These are phyloP conservation scores for Oxycera nigricornis DNA, from an alignment of 2,888 invertebrate genomes.

Conservation along the genomic window DNA sequence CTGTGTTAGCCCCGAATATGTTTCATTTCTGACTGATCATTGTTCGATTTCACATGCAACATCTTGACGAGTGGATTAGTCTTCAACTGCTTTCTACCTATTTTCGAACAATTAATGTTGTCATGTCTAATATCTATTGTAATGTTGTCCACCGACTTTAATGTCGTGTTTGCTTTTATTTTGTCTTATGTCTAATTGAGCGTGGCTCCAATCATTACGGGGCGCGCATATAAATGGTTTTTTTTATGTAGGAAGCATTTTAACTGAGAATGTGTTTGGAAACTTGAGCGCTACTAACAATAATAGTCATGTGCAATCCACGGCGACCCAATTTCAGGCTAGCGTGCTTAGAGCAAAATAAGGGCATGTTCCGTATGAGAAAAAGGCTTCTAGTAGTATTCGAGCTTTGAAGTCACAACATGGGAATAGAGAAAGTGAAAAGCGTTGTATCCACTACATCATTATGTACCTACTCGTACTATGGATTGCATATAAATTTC, in stretches of 20 bases:
- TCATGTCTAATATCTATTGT: background rate
- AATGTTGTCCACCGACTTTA: background rate
- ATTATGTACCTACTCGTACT: too few species aligned
- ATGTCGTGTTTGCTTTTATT: background rate
- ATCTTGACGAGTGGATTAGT: background rate
- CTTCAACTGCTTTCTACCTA: background rate
- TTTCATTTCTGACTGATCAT: background rate
- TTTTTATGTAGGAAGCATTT: background rate
- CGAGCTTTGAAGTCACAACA: background rate
- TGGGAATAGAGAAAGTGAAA: background rate
- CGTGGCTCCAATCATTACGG: constrained; percentile 4
- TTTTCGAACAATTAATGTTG: background rate
- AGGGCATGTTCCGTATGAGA: constrained; percentile 1
- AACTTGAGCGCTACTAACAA: background rate
- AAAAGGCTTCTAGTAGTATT: background rate
- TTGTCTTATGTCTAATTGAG: constrained; percentile 12
- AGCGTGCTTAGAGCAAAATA: background rate
- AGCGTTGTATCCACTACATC: background rate
- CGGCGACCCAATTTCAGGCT: background rate
- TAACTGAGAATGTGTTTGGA: background rate
- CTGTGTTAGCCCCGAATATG: background rate
- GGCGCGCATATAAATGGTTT: constrained; percentile 8
- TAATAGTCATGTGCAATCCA: background rate
- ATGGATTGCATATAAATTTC: too few species aligned
- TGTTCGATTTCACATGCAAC: background rate